Percentiles rank a stretch among this genome's conserved stretches.
Evolutionary conservation across 1,140 invertebrate genomes (phyloP).

Genomic region (Drosophila sechellia): DNA sequence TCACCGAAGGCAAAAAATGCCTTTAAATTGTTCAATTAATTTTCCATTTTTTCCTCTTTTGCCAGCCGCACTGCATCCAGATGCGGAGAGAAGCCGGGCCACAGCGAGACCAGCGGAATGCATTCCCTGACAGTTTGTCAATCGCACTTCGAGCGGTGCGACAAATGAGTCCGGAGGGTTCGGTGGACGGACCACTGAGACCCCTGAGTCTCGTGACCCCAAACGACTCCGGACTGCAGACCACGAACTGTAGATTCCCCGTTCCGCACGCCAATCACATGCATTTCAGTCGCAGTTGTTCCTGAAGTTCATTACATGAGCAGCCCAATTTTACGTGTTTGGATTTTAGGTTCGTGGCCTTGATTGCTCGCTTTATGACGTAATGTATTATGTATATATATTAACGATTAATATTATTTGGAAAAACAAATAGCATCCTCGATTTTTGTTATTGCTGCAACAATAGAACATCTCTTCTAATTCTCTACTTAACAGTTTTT

Average conservation of each 20-base stretch:
- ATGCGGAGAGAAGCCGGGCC: slow-evolving; percentile 14
- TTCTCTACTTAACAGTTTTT: no score
- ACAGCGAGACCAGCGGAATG: slow-evolving; percentile 61
- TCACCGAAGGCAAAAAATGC: slow-evolving; percentile 46
- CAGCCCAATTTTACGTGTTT: slow-evolving; percentile 14
- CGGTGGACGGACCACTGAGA: slow-evolving; percentile 8
- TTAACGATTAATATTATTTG: no score
- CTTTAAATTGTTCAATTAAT: slow-evolving; percentile 83
- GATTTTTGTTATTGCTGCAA: no score
- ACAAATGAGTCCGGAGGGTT: slow-evolving; percentile 56
- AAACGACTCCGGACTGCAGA: slow-evolving; percentile 17
- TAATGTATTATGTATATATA: no score
- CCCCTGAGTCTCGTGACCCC: slow-evolving; percentile 33
- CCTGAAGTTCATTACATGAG: slow-evolving; percentile 68
- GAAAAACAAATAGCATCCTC: no score
- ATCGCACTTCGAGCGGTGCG: slow-evolving; percentile 65
- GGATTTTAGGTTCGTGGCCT: background rate
- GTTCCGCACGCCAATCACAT: slow-evolving; percentile 12
- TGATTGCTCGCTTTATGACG: background rate
- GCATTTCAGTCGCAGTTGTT: slow-evolving; percentile 10
- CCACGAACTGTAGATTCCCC: no score
- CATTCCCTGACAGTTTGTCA: slow-evolving; percentile 76
- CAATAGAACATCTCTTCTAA: no score
- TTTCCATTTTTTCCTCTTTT: slow-evolving; percentile 61
- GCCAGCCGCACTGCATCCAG: slow-evolving; percentile 35